These are phyloP conservation scores for Lerema accius DNA, from an alignment of 1,140 invertebrate genomes.

Conservation along the genomic window DNA sequence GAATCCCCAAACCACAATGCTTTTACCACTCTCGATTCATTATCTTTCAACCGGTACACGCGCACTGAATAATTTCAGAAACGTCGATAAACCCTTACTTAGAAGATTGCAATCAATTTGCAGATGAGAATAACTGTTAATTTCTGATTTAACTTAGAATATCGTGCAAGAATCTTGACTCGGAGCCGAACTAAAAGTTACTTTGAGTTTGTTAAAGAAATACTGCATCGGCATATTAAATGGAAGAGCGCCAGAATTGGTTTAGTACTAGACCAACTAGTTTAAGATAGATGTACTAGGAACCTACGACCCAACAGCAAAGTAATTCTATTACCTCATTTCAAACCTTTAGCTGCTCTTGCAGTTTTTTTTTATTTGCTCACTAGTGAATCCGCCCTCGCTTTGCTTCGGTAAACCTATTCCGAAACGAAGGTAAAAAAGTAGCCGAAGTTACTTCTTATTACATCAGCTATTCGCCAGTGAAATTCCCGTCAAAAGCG, in stretches of 20 bases:
- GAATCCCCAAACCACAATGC: background rate
- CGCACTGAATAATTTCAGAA: background rate
- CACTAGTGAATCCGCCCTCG: too few species aligned
- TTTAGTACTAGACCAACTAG: conserved; percentile 15
- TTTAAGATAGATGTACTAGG: too few species aligned
- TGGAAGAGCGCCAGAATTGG: conserved; percentile 25
- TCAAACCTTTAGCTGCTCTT: too few species aligned
- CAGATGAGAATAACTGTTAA: conserved; percentile 22
- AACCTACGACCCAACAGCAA: too few species aligned
- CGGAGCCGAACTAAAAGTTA: conserved; percentile 13
- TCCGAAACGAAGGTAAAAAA: too few species aligned
- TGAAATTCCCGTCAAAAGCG: too few species aligned
- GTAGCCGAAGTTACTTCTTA: too few species aligned
- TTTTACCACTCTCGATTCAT: background rate
- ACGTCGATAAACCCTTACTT: conserved; percentile 8
- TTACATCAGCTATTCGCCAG: too few species aligned
- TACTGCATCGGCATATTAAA: conserved; percentile 30
- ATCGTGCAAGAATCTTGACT: conserved; percentile 16
- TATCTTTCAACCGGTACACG: background rate
- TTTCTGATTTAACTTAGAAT: conserved; percentile 24
- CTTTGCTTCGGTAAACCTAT: too few species aligned
- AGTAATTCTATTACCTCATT: too few species aligned
- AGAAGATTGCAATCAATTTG: conserved; percentile 20
- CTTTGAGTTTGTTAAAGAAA: conserved; percentile 23
- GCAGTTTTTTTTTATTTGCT: too few species aligned